Conservation (phyloP, 2,113 vertebrate genomes). For the Polyodon spathula region DNA sequence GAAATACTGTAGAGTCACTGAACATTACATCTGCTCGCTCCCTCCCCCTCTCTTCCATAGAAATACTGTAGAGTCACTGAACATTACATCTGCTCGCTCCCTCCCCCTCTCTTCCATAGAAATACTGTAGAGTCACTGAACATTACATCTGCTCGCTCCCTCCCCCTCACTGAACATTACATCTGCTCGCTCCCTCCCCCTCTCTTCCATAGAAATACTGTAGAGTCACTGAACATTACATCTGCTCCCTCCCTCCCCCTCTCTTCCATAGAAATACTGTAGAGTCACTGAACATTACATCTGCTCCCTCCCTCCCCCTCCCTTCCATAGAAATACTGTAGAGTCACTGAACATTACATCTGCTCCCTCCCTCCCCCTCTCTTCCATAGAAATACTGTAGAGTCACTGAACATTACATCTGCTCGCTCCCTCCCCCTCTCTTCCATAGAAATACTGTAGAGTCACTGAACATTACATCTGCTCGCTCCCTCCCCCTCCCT, state of each 20-base stretch:
- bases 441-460: not conserved
- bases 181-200: not conserved
- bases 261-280: no score
- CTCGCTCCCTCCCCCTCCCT: no score
- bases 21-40: not conserved
- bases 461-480: not conserved
- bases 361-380: not conserved
- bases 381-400: not conserved
- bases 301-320: not conserved
- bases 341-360: not conserved
- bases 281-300: not conserved
- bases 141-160: not conserved
- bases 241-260: not conserved
- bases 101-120: no score
- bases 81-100: not conserved
- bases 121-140: not conserved
- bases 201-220: no score
- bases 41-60: no score
- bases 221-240: not conserved
- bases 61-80: not conserved
- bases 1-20: not conserved
- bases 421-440: no score
- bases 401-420: not conserved
- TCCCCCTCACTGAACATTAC: not conserved
- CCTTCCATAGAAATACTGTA: not conserved